Evolutionary conservation across 2,113 vertebrate species (phyloP), one percentile per base, ranked within the genome.

Genomic region (Megaceryle torquata): DNA sequence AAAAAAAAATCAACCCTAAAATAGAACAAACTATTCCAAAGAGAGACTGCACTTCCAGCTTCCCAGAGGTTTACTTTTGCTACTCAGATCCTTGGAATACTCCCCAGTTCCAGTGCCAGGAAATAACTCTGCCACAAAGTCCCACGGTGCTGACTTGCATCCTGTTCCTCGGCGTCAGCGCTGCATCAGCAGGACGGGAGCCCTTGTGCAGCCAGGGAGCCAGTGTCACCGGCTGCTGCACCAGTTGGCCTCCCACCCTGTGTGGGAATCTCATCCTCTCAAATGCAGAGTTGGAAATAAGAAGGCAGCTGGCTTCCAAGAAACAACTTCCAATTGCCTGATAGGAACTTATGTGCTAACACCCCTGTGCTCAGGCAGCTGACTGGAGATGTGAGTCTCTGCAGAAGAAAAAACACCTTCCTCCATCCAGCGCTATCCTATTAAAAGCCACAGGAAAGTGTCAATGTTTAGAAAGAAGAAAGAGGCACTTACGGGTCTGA

Each of bases 401-500:
- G 37, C 18, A 53, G 81, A 54, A 69, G 41, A 29, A 88, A 84
- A 67, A 13, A 3, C 20, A 39, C 37, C 56, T 46, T 74, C 50
- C 48, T 89, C 60, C 83, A 81, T 54, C 67, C 61, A 61, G 43
- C 26, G n/a, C 35, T 53, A 13, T 60, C n/a, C 56, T 50, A 76
- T 19, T 68, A 70, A 48, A 70, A 88, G 39, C 54, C 76, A 70
- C 28, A 48, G 31, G 53, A 37, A 93, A 57, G 16, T 33, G 13
- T 39, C 17, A 81, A 39, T 37, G 25, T 46, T 50, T 31, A n/a
- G 41, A 91, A 94, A 82, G 28, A 21, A 44, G n/a, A 29, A 74
- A 76, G 37, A 57, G 39, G 59, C 84, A 98, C 99, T 98, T 98
- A 99, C 99, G 46, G 99, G 99, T 98, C 99, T 98, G 98, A 99